Evolutionary conservation across 2,888 invertebrate genomes (phyloP), one percentile per base, ranked within the genome.

Genomic region (Thera britannica): DNA sequence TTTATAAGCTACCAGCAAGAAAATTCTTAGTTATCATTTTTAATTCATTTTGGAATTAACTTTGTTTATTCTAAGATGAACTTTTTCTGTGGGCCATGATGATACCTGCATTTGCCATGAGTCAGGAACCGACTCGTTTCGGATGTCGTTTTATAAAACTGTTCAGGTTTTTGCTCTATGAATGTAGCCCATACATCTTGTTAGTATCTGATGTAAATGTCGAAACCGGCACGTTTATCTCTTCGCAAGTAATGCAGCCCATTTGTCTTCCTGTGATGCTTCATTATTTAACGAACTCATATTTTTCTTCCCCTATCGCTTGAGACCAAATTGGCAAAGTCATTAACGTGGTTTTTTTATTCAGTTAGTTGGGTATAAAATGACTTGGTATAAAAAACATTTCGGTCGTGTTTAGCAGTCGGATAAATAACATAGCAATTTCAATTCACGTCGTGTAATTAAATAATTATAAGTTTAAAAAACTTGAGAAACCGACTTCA

Each of bases 151-250:
- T 67, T 58, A 59, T 52, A 62, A 59, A 62, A 63, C 41, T 12
- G 64, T 65, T 58, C 58, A 69, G 63, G 57, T 78, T 75, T 71
- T 72, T 71, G 62, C 64, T 58, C 49, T 60, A 66, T 63, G 61
- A 63, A 35, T 61, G 61, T 57, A 52, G 63, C 63, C 75, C 80
- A 86, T 87, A 84, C 79, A 81, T 87, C 85, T 86, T 82, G 72
- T 74, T 74, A 80, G 81, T 86, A 88, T 89, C 86, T 80, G 84
- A 86, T 85, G 63, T 80, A 83, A 83, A 83, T 82, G 86, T 84
- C 86, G 86, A 87, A 90, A 88, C 77, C 81, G 83, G 81, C 72
- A 77, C 84, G 79, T 83, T 86, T 90, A 90, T 91, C 92, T 85
- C 77, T 11, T 73, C 75, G 75, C 70, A 71, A 89, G 83, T 90